These are phyloP conservation scores for Rhogogaster chlorosoma DNA, from an alignment of 2,888 invertebrate genomes.

Conservation along the genomic window DNA sequence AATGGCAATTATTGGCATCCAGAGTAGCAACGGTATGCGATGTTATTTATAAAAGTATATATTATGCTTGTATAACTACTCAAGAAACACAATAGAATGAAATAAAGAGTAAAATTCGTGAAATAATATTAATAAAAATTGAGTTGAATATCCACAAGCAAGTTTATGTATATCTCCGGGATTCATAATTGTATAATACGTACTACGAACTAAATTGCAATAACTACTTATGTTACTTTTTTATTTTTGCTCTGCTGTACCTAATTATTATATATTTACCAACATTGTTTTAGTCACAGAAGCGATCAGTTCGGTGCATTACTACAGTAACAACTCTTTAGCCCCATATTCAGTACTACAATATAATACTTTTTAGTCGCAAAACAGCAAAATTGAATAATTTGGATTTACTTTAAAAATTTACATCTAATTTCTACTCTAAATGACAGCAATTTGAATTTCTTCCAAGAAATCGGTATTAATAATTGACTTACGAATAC, in stretches of 20 bases:
- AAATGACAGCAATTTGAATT: constrained; percentile 18
- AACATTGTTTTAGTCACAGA: constrained; percentile 57
- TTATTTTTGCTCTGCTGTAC: constrained; percentile 22
- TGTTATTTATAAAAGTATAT: constrained; percentile 1
- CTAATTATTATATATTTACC: constrained; percentile 53
- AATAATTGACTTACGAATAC: constrained; percentile 63
- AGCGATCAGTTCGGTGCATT: constrained; percentile 56
- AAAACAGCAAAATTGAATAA: constrained; percentile 29
- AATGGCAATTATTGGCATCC: neutral
- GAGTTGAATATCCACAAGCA: constrained; percentile 46
- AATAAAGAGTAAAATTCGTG: neutral
- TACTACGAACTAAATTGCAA: constrained; percentile 45
- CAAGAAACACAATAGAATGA: neutral
- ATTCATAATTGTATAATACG: constrained; percentile 39
- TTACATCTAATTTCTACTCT: constrained; percentile 37
- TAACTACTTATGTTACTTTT: constrained; percentile 40
- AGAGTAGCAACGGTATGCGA: no score
- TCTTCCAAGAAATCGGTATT: constrained; percentile 27
- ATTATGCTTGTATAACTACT: neutral
- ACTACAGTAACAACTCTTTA: constrained; percentile 53
- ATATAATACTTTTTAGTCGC: constrained; percentile 37
- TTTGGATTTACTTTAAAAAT: constrained; percentile 5
- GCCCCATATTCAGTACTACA: constrained; percentile 50
- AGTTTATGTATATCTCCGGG: constrained; percentile 26
- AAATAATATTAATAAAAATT: neutral